Evolutionary conservation across 2,797 vertebrate genomes (phyloP), one percentile per base, ranked within the genome.

Genomic region (Phoxinus dragarum): DNA sequence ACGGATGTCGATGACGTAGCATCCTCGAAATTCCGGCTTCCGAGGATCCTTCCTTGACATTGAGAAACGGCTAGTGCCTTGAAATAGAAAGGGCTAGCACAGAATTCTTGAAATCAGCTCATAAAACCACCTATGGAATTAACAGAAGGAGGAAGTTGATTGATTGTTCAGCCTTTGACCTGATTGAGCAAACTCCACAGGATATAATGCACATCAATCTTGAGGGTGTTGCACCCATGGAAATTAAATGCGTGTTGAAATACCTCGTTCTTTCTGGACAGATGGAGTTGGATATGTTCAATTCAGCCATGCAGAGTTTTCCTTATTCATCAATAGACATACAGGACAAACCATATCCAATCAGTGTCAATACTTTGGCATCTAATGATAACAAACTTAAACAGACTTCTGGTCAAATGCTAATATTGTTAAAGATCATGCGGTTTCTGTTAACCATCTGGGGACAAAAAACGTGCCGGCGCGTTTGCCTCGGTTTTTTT

Each of bases 161-260:
- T 36, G 74, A 85, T 38, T 76, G 31, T 80, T 76, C 84, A 36
- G 8, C 71, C 27, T 68, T 86, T 75, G 42, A 86, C 74, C 59
- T 86, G 27, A 86, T 76, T 21, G 36, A 82, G 52, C 80, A 86
- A 59, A 82, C 80, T 11, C 79, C 85, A 42, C 72, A 86, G 64
- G 71, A 86, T 9, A 82, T 74, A 4, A 73, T 86, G 85, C 80
- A 86, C 81, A 34, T 69, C 19, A 76, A 82, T 67, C 72, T 86
- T 31, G 84, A 86, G 67, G 71, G 85, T 23, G 12, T 86, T 52
- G 71, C 71, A 11, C 85, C 79, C 38, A 49, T n/a, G 61, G 69
- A 82, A 86, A 67, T 86, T 27, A 84, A 84, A 78, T 78, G 23
- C 17, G 61, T 85, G 9, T 72, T 85, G 61, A 85, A 85, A 23